Evolutionary conservation across 2,888 invertebrate genomes (phyloP), one percentile per base, ranked within the genome.

Genomic region (Volucella zonaria): DNA sequence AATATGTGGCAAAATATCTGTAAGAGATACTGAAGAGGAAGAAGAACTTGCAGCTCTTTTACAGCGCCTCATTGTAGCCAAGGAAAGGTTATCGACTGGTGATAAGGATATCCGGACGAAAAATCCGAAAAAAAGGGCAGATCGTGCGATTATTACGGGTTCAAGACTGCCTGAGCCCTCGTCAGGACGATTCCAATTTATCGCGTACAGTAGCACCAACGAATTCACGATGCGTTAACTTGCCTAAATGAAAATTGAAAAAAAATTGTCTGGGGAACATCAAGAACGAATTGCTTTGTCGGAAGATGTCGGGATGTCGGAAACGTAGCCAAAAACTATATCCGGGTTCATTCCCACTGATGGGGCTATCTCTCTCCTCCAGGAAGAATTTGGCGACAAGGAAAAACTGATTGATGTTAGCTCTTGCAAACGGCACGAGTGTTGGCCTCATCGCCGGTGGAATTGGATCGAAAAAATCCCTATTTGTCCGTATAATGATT

Each of bases 301-400:
- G 54, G 54, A 54, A 10, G 8, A 54, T 54, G 0, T 54, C 54
- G 38, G 9, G 18, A n/a, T n/a, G n/a, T 43, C 14, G 78, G 64
- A 3, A 70, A 54, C n/a, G 70, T 70, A 23, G 78, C 54, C 12
- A 18, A 64, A 61, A 6, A 45, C 18, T 10, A 68, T 78, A 38
- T 12, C 64, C 2, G 62, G 71, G 10, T 73, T 79, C 11, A 64
- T 71, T 2, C 71, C 64, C 11, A 40, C 73, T 3, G 51, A 73
- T 66, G 59, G 73, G 10, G 73, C 73, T 18, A 59, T 79, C 23
- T 45, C 56, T 23, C 59, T 79, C 3, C 40, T 73, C 12, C 49
- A 59, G 42, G 80, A 80, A 40, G 68, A 75, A 14, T 75, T 62
- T 45, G 74, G 54, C 3, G 66, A 74, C 14, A 61, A 47, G 3